Evolutionary conservation across 92 coral and sea anemone species (phyloP).

Genomic region (Zoanthus sansibaricus): DNA sequence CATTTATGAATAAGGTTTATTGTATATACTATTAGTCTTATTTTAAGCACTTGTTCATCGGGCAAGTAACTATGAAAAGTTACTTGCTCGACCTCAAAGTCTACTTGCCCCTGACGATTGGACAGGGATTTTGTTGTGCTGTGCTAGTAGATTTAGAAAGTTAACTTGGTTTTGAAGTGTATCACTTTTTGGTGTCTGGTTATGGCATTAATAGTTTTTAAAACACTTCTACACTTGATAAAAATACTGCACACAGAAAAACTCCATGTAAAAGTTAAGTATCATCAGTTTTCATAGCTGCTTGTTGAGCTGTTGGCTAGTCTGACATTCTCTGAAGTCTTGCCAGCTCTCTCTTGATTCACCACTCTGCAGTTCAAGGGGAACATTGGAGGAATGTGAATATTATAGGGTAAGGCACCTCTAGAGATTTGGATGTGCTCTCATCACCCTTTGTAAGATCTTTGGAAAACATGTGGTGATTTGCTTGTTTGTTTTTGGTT

Average conservation of each 20-base stretch:
- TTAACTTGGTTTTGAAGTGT: not conserved
- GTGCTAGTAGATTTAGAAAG: too few species aligned
- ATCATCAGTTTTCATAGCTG: slow-evolving; percentile 10
- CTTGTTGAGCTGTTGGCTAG: slow-evolving; percentile 13
- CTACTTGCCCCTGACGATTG: too few species aligned
- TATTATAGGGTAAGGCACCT: slow-evolving; percentile 34
- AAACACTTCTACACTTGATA: not conserved
- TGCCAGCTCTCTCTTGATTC: slow-evolving; percentile 35
- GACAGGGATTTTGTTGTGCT: too few species aligned
- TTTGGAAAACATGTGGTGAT: not conserved
- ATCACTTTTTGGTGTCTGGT: not conserved
- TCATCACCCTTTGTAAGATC: not conserved
- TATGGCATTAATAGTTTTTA: not conserved
- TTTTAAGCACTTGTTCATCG: too few species aligned
- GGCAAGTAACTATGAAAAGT: too few species aligned
- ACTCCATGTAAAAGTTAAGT: slow-evolving; percentile 4
- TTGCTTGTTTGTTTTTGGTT: slow-evolving; percentile 26
- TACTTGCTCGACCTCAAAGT: too few species aligned
- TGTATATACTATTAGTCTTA: too few species aligned
- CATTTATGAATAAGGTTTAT: too few species aligned
- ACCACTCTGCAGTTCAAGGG: slow-evolving; percentile 24
- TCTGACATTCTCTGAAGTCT: slow-evolving; percentile 39
- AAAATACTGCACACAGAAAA: not conserved
- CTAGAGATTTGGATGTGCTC: slow-evolving; percentile 32
- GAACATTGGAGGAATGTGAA: slow-evolving; percentile 41